Evolutionary conservation across 1,140 invertebrate species (phyloP).

Genomic region (Argopecten irradians): DNA sequence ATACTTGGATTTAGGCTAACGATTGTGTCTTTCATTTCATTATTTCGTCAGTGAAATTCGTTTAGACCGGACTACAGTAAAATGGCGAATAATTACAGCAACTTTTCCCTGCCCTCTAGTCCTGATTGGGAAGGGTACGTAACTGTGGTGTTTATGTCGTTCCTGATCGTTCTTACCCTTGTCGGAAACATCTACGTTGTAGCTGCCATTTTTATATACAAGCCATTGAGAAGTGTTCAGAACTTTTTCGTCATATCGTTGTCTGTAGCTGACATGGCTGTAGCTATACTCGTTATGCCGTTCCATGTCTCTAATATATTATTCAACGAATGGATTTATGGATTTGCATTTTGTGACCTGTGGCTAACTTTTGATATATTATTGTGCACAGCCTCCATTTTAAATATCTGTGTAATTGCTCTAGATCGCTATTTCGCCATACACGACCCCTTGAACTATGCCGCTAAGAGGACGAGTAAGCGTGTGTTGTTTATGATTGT

Average conservation of each 20-base stretch:
- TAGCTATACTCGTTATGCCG: slow-evolving; percentile 95
- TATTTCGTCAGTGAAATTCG: no score
- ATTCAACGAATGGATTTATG: slow-evolving; percentile 88
- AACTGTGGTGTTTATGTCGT: slow-evolving; percentile 25
- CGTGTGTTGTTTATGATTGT: slow-evolving; percentile 92
- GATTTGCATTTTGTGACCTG: slow-evolving; percentile 93
- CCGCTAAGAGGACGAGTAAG: slow-evolving; percentile 92
- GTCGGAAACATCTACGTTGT: slow-evolving; percentile 95
- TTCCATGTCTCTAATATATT: slow-evolving; percentile 95
- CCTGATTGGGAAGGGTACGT: slow-evolving; percentile 19
- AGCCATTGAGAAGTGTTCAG: slow-evolving; percentile 94
- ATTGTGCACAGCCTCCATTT: slow-evolving; percentile 95
- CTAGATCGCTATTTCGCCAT: slow-evolving; percentile 86
- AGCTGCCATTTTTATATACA: slow-evolving; percentile 95
- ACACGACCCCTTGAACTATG: slow-evolving; percentile 97
- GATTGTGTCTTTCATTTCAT: no score
- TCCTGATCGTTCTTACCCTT: slow-evolving; percentile 74
- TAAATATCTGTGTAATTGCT: slow-evolving; percentile 96
- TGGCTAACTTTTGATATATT: slow-evolving; percentile 97
- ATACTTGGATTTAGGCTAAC: neutral
- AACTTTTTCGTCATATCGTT: slow-evolving; percentile 98
- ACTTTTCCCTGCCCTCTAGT: neutral
- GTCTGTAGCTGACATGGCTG: slow-evolving; percentile 94
- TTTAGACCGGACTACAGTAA: neutral
- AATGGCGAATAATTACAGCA: neutral